Evolutionary conservation across 2,113 vertebrate species (phyloP).

Genomic region (Glareola pratincola): DNA sequence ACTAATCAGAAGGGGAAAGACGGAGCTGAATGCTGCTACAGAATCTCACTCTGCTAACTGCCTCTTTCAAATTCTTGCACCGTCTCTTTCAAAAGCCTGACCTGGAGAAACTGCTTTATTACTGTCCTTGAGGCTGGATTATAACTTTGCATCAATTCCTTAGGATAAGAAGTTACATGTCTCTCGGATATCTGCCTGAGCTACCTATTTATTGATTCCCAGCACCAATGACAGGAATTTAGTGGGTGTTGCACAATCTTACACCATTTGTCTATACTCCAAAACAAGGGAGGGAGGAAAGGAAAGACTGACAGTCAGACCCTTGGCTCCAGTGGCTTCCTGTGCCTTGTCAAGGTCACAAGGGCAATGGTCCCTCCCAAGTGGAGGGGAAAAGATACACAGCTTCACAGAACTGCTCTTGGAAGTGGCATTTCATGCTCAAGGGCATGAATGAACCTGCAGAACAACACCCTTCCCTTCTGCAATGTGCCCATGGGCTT

Average conservation of each 20-base stretch:
- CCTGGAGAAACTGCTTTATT: not conserved
- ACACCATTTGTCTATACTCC: not conserved
- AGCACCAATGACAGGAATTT: not conserved
- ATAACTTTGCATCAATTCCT: not conserved
- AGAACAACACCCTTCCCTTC: not conserved
- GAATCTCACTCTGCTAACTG: not conserved
- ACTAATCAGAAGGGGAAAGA: not conserved
- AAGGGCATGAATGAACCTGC: not conserved
- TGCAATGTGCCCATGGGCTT: not conserved
- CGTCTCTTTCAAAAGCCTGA: not conserved
- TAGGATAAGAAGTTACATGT: not conserved
- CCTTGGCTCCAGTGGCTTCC: slow-evolving; percentile 10
- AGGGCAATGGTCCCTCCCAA: slow-evolving; percentile 1
- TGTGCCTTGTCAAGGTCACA: slow-evolving; percentile 23
- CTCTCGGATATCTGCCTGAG: not conserved
- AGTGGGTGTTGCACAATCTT: not conserved
- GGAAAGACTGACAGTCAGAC: not conserved
- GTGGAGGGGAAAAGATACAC: not conserved
- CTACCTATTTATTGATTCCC: not conserved
- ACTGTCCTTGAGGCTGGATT: not conserved
- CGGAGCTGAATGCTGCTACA: not conserved
- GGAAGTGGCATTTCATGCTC: not conserved
- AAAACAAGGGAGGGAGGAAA: not conserved
- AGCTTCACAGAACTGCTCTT: not conserved
- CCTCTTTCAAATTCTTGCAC: not conserved